Evolutionary conservation across 2,113 vertebrate genomes (phyloP).

Genomic region (Dicentrarchus labrax): DNA sequence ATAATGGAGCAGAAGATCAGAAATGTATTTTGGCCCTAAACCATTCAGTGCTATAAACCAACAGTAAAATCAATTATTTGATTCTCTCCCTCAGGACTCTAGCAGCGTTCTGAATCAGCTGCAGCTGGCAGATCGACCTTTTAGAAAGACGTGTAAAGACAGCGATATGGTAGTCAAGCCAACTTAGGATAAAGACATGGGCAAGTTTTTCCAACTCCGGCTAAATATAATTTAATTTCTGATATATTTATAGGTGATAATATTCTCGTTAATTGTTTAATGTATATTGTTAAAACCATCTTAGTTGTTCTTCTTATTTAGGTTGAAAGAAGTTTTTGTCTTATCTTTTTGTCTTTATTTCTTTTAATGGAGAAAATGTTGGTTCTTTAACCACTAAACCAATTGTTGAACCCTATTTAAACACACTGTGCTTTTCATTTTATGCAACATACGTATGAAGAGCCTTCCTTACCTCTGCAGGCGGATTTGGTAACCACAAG

Average conservation of each 20-base stretch:
- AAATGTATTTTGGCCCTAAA: not conserved
- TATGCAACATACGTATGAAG: conserved; percentile 2
- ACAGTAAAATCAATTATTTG: not conserved
- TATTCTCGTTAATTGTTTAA: not conserved
- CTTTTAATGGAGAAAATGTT: not conserved
- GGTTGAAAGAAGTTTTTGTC: too few species aligned
- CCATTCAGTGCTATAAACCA: not conserved
- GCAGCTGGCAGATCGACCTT: not conserved
- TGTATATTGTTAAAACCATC: not conserved
- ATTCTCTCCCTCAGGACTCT: not conserved
- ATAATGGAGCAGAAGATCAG: not conserved
- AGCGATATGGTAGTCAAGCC: not conserved
- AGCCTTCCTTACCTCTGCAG: conserved; percentile 90
- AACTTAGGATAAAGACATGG: not conserved
- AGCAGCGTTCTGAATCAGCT: not conserved
- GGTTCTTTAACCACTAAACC: conserved; percentile 14
- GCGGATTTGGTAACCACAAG: conserved; percentile 97
- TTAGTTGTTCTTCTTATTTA: too few species aligned
- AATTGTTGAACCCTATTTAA: conserved; percentile 6
- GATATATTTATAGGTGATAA: not conserved
- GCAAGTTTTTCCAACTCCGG: not conserved
- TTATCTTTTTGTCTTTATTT: too few species aligned
- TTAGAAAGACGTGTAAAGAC: not conserved
- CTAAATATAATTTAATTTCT: not conserved
- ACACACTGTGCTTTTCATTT: conserved; percentile 7